phyloP scores from a whole-genome alignment of 2,888 invertebrate genomes.

The Aproaerema taeniolella region DNA sequence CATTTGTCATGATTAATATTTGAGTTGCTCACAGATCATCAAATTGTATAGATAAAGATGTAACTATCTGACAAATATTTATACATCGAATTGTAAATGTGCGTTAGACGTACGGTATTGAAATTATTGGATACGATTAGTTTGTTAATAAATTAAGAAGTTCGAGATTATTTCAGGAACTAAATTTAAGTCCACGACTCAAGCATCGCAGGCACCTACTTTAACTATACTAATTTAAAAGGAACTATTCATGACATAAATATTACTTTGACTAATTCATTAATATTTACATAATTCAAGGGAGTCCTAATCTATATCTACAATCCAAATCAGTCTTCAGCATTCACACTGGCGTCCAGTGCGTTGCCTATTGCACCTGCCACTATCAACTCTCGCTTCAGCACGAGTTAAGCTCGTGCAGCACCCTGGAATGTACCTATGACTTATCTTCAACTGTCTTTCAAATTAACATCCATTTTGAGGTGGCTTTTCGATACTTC shows the following conservation, averaged over 20 bases:
- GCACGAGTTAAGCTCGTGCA: conserved; percentile 22
- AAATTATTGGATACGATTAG: no score
- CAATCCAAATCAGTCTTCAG: conserved; percentile 72
- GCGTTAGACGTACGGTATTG: no score
- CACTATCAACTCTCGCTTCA: conserved; percentile 22
- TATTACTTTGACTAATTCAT: conserved; percentile 21
- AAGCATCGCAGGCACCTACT: no score
- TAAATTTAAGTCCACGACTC: no score
- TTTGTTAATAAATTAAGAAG: no score
- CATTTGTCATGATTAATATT: conserved; percentile 58
- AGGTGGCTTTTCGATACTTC: conserved; percentile 38
- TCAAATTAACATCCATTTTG: conserved; percentile 45
- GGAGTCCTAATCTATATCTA: conserved; percentile 36
- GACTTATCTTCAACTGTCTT: conserved; percentile 1
- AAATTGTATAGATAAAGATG: no score
- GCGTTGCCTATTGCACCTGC: conserved; percentile 35
- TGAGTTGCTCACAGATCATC: conserved; percentile 34
- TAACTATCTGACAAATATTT: no score
- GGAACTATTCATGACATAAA: conserved; percentile 47
- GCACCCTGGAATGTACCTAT: conserved; percentile 44
- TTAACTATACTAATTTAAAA: conserved; percentile 39
- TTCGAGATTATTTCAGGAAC: no score
- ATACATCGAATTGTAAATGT: no score
- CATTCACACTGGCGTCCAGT: conserved; percentile 40
- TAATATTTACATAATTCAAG: conserved; percentile 37